A percentile compares a stretch with the other conserved stretches of the same genome.
phyloP scores from a whole-genome alignment of 2,888 invertebrate genomes.

The Colletes collaris region DNA sequence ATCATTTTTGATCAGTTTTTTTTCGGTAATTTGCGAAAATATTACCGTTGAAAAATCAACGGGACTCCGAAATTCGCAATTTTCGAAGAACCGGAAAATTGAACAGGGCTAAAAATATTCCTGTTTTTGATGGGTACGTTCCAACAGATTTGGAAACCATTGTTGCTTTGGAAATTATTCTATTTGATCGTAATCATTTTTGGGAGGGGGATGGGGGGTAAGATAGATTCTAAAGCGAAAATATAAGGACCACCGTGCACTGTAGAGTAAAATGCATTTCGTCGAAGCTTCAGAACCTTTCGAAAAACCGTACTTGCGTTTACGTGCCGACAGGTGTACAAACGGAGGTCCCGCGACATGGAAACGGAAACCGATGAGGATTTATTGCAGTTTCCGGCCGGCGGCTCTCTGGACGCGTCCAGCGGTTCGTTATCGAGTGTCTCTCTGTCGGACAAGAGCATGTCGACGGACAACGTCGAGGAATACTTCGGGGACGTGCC shows the following conservation, averaged over 20 bases:
- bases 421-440: conserved; percentile 90
- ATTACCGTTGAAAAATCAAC: conserved; percentile 1
- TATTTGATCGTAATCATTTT: too few relatives aligned
- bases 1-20: conserved; percentile 41
- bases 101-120: too few relatives aligned
- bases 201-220: too few relatives aligned
- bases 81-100: background rate
- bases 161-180: too few relatives aligned
- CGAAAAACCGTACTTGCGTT: conserved; percentile 31
- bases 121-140: too few relatives aligned
- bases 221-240: too few relatives aligned
- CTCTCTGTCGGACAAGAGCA: conserved; percentile 89
- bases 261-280: too few relatives aligned
- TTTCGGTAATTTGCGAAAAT: conserved; percentile 28
- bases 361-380: conserved; percentile 91
- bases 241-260: too few relatives aligned
- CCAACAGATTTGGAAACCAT: too few relatives aligned
- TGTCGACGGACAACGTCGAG: conserved; percentile 93
- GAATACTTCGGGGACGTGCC: conserved; percentile 94
- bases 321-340: conserved; percentile 88
- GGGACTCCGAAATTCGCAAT: background rate
- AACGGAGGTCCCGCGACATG: conserved; percentile 92
- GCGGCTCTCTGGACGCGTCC: conserved; percentile 84
- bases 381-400: conserved; percentile 84
- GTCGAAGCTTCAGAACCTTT: background rate